These are phyloP conservation scores for Serinus canaria DNA, from an alignment of 2,113 vertebrate genomes.

Conservation along the genomic window DNA sequence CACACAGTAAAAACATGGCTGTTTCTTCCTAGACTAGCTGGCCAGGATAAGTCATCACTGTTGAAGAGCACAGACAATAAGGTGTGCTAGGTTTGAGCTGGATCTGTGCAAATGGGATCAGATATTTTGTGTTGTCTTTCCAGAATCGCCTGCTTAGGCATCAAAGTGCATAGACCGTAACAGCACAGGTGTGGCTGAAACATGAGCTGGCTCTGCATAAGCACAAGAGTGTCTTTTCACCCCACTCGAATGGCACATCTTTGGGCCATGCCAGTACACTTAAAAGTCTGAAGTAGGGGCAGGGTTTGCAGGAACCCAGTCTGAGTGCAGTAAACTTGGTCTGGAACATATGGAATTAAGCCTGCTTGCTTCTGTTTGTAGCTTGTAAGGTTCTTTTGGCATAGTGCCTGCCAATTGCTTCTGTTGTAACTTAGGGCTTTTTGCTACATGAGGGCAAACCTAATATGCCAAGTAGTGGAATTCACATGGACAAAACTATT, in stretches of 20 bases:
- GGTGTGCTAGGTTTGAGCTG: neutral
- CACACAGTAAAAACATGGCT: neutral
- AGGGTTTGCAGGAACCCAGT: neutral
- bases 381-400: neutral
- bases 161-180: rapidly evolving
- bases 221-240: neutral
- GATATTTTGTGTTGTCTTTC: neutral
- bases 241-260: neutral
- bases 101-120: neutral
- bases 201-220: neutral
- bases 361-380: neutral
- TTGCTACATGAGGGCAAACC: neutral
- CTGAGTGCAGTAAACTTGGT: neutral
- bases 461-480: neutral
- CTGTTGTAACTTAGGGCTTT: neutral
- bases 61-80: neutral
- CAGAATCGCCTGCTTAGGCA: neutral
- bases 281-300: neutral
- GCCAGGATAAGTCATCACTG: neutral
- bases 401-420: neutral
- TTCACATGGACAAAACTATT: neutral
- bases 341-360: neutral
- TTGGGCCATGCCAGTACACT: neutral
- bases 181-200: neutral
- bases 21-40: neutral